Percentiles rank a stretch among this genome's conserved stretches.
phyloP scores from a whole-genome alignment of 1,140 invertebrate species.

The Venustaconcha ellipsiformis region DNA sequence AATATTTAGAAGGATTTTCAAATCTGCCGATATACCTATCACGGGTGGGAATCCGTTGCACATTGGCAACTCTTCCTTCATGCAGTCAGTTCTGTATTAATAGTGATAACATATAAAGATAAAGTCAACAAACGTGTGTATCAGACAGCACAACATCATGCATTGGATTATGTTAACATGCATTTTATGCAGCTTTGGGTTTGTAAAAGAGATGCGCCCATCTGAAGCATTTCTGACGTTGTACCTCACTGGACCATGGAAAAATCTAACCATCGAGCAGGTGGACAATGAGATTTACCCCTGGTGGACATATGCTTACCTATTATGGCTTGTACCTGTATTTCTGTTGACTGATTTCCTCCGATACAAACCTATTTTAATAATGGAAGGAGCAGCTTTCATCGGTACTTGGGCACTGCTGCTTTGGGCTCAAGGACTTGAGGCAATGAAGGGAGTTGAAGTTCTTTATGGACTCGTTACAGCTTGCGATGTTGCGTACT shows the following conservation, averaged over 20 bases:
- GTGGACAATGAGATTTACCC: slow-evolving; percentile 84
- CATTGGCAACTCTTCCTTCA: too few species aligned
- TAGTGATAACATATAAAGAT: too few species aligned
- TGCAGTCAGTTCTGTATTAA: too few species aligned
- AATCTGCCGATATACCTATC: too few species aligned
- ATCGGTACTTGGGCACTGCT: slow-evolving; percentile 79
- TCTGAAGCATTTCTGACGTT: slow-evolving; percentile 85
- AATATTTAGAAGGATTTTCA: too few species aligned
- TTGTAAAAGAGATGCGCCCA: slow-evolving; percentile 85
- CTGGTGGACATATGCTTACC: slow-evolving; percentile 82
- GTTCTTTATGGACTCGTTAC: slow-evolving; percentile 84
- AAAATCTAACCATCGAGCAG: slow-evolving; percentile 80
- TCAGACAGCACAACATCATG: not conserved
- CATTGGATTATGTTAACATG: slow-evolving; percentile 66
- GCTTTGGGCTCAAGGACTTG: slow-evolving; percentile 77
- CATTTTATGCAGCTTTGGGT: slow-evolving; percentile 81
- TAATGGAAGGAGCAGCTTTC: slow-evolving; percentile 77
- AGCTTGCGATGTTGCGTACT: slow-evolving; percentile 91
- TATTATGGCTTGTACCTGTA: slow-evolving; percentile 79
- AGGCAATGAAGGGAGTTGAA: slow-evolving; percentile 73
- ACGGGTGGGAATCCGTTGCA: too few species aligned
- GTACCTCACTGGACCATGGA: slow-evolving; percentile 77
- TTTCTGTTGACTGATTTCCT: slow-evolving; percentile 87
- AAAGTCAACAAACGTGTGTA: too few species aligned
- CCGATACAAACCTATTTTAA: slow-evolving; percentile 87